These are phyloP conservation scores for Phorcus lineatus DNA, from an alignment of 2,888 invertebrate genomes.

Conservation along the genomic window DNA sequence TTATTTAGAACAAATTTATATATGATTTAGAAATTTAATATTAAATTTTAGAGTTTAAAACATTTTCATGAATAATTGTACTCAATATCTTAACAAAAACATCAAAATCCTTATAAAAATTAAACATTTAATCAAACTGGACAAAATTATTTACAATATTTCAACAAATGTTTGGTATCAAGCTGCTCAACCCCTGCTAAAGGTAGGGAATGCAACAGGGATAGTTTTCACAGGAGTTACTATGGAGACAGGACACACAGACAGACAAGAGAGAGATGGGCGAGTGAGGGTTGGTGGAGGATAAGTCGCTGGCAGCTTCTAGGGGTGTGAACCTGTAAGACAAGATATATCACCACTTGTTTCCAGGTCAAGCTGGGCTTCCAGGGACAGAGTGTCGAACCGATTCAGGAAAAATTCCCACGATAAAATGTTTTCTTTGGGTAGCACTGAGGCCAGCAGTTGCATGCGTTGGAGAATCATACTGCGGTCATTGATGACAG, in stretches of 20 bases:
- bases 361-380: slow-evolving; percentile 91
- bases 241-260: slow-evolving; percentile 1
- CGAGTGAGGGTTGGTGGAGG: not conserved
- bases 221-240: not conserved
- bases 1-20: no score
- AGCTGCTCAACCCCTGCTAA: no score
- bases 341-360: slow-evolving; percentile 85
- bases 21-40: no score
- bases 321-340: slow-evolving; percentile 82
- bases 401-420: slow-evolving; percentile 99
- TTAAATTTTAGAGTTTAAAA: no score
- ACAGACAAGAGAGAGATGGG: not conserved
- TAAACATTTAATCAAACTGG: no score
- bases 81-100: no score
- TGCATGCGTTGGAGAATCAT: slow-evolving; percentile 96
- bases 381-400: slow-evolving; percentile 95
- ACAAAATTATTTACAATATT: no score
- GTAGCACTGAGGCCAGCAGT: slow-evolving; percentile 93
- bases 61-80: no score
- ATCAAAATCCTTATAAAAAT: no score
- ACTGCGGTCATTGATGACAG: slow-evolving; percentile 95
- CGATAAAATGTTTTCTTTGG: slow-evolving; percentile 90
- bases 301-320: slow-evolving; percentile 66
- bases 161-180: no score
- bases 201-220: no score